These are phyloP conservation scores for Antheraea yamamai DNA, from an alignment of 2,888 invertebrate species.

Conservation along the genomic window DNA sequence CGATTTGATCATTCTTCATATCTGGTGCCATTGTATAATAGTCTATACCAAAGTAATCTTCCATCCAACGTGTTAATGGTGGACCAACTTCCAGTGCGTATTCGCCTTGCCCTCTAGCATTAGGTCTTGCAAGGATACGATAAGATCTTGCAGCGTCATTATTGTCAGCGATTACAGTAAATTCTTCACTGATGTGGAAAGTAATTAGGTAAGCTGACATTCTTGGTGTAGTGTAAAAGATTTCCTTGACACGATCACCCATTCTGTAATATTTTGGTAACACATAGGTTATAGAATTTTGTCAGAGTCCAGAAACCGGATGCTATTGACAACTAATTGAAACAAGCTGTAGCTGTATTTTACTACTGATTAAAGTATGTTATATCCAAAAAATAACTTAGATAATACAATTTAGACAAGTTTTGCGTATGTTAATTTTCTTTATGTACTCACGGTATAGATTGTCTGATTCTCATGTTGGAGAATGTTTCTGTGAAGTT, in stretches of 20 bases:
- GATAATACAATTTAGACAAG: neutral
- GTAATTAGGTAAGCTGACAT: constrained; percentile 95
- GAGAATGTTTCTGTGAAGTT: constrained; percentile 60
- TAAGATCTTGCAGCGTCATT: constrained; percentile 52
- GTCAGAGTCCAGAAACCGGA: neutral
- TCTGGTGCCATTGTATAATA: constrained; percentile 64
- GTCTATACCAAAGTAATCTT: constrained; percentile 61
- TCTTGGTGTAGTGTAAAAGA: constrained; percentile 82
- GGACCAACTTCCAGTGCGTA: constrained; percentile 73
- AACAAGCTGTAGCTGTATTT: too few species aligned
- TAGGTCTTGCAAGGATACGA: constrained; percentile 68
- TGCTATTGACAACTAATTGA: neutral
- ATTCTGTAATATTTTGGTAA: constrained; percentile 42
- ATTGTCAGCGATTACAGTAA: constrained; percentile 64
- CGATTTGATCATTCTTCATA: constrained; percentile 75
- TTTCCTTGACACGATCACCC: constrained; percentile 58
- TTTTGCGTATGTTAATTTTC: neutral
- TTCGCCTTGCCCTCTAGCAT: constrained; percentile 62
- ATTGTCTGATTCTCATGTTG: constrained; percentile 57
- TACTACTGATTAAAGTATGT: too few species aligned
- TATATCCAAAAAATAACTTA: too few species aligned
- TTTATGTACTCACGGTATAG: constrained; percentile 44
- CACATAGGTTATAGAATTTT: neutral
- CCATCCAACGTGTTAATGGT: constrained; percentile 65
- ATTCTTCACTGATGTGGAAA: constrained; percentile 80